Conservation (phyloP, 2,888 invertebrate species). For the Miltochrista miniata region DNA sequence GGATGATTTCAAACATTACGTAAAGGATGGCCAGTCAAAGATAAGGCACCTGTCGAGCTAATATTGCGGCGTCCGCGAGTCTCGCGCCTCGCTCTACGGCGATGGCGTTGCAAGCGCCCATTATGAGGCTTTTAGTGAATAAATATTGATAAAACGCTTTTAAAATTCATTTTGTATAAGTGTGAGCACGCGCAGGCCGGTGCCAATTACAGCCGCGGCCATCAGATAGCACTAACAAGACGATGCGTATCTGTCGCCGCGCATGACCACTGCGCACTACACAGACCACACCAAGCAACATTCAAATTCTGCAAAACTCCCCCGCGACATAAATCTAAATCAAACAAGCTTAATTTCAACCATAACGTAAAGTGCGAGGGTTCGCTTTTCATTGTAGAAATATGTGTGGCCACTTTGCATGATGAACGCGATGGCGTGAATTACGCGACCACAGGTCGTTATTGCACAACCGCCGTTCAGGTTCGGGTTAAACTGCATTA, state of each 20-base stretch:
- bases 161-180: slow-evolving; percentile 52
- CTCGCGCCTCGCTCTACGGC: neutral
- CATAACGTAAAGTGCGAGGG: slow-evolving; percentile 11
- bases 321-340: slow-evolving; percentile 61
- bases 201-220: slow-evolving; percentile 79
- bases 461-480: slow-evolving; percentile 36
- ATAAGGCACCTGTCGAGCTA: neutral
- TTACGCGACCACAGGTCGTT: slow-evolving; percentile 78
- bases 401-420: slow-evolving; percentile 67
- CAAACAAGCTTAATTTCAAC: slow-evolving; percentile 15
- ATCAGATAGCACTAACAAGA: slow-evolving; percentile 81
- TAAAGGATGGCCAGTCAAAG: neutral
- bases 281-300: slow-evolving; percentile 42
- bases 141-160: slow-evolving; percentile 47
- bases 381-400: slow-evolving; percentile 24
- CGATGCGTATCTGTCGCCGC: slow-evolving; percentile 72
- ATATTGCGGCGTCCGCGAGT: neutral
- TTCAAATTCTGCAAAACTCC: slow-evolving; percentile 73
- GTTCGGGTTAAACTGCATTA: neutral
- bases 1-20: too few relatives aligned
- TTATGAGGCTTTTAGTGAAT: slow-evolving; percentile 38
- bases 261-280: slow-evolving; percentile 37
- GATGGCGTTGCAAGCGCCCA: slow-evolving; percentile 20
- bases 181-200: slow-evolving; percentile 57
- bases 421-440: slow-evolving; percentile 79